Base-by-base conservation (phyloP, 1,140 invertebrate species). In the Dendroctonus ponderosae region DNA sequence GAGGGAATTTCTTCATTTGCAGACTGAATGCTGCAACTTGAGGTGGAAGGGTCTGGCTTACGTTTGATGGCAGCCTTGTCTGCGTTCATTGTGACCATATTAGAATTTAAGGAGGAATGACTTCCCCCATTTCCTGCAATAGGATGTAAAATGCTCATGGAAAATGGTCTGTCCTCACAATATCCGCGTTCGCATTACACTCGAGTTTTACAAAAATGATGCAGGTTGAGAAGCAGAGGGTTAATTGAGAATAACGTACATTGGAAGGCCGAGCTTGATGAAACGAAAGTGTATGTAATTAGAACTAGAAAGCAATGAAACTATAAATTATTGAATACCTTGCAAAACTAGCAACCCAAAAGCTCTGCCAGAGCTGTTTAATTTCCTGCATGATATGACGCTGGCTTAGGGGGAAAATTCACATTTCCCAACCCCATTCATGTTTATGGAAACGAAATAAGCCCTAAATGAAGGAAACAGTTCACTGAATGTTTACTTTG, bases 81-180 rank as follows among this genome's bases (percentile, higher is more conserved):
- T 40, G 80, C 81, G 73, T 81, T 82, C 81, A 82, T 82, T 43
- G 80, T 82, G 72, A 82, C 81, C 81, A 82, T 82, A 75, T 76
- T 75, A 77, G 37, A 71, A 62, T 68, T 57, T 67, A 65, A 62
- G 70, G 71, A 77, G 73, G 74, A 72, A 63, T 66, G 43, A 59
- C 49, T 71, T 72, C 76, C 75, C 71, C 73, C 69, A 58, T 58
- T 60, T 61, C 56, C 64, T 71, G 40, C 12, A 69, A 67, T 66
- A 15, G 8, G n/a, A 41, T 52, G 37, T 52, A 52, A 5, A 48
- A n/a, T 48, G 14, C 11, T n/a, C 5, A 48, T 48, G 5, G 14
- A 48, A 48, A 48, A 48, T 48, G 26, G 26, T 26, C 26, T 26
- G 26, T 3, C 26, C 26, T 26, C 26, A 26, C 26, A 26, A 26